phyloP scores from a whole-genome alignment of 1,140 invertebrate genomes.

The Brachystomella parvula region DNA sequence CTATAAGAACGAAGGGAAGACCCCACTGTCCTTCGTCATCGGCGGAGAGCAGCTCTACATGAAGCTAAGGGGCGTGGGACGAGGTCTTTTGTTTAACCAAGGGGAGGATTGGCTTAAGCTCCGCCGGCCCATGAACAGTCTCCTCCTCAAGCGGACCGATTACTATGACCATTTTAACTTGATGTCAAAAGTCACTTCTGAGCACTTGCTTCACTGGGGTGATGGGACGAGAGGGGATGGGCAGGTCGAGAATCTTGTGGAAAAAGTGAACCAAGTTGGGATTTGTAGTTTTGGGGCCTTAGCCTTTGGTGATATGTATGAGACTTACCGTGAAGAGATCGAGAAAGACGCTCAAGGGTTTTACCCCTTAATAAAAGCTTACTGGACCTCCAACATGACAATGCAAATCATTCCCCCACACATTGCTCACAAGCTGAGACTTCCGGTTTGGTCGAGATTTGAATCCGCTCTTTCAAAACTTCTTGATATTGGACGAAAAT shows the following conservation, averaged over 20 bases:
- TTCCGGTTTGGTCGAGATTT: not conserved
- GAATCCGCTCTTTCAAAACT: not conserved
- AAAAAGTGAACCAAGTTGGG: not conserved
- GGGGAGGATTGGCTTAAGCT: slow-evolving; percentile 65
- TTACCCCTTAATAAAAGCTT: not conserved
- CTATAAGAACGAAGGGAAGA: slow-evolving; percentile 66
- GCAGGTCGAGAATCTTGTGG: not conserved
- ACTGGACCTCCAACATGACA: not conserved
- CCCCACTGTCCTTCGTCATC: slow-evolving; percentile 68
- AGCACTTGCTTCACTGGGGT: not conserved
- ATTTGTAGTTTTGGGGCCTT: not conserved
- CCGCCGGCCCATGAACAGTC: slow-evolving; percentile 62
- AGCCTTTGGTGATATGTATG: not conserved
- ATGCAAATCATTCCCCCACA: slow-evolving; percentile 3
- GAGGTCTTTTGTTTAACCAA: slow-evolving; percentile 81
- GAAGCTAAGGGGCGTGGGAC: slow-evolving; percentile 55
- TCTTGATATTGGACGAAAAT: not conserved
- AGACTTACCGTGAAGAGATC: not conserved
- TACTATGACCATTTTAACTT: not conserved
- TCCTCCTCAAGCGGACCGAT: slow-evolving; percentile 51
- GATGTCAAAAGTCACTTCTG: not conserved
- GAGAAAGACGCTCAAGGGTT: not conserved
- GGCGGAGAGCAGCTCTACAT: slow-evolving; percentile 76
- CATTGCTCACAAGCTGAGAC: not conserved
- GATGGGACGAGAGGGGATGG: not conserved